Base-by-base conservation (phyloP, 1,140 invertebrate species). In the Anadara kagoshimensis region DNA sequence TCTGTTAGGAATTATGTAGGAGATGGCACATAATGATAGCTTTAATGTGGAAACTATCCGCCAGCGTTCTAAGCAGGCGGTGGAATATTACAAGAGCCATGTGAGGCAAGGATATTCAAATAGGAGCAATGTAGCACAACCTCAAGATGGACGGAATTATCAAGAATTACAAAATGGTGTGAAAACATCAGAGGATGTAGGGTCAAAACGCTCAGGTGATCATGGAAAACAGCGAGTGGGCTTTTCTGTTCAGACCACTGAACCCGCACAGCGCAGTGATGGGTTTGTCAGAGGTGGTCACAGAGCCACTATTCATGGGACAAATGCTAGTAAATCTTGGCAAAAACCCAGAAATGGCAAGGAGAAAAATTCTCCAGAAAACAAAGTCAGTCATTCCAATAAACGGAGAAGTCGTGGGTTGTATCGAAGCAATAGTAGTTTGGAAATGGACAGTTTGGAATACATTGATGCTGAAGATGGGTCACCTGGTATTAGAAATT, bases 401-500 rank as follows among this genome's bases (percentile, higher is more conserved):
- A 72, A 74, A 61, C 70, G 71, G 54, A 78, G 67, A 43, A 79
- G 78, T 59, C 65, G 75, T 16, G 80, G 76, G 49, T 76, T 90
- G 54, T 92, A 93, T 85, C 90, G 93, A 66, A 93, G 93, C 79
- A 94, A 93, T 85, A 93, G 93, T 68, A 93, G 93, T 76, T 84
- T 93, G 75, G 93, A 94, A 82, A 88, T 93, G 84, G 92, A 93
- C 71, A 92, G 92, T 72, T 84, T 88, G 54, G 84, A 84, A 18
- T 80, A 85, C 29, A 75, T 76, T 24, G 85, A 85, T 67, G 76
- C 81, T 58, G 81, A 82, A 62, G 76, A 82, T 75, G 68, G 78
- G 22, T 74, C 79, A 29, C 76, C 76, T 24, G 59, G 71, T 57
- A 74, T 91, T 47, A 85, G 92, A 29, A 92, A 93, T 75, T 93